Base-by-base conservation (phyloP, 2,888 invertebrate species). In the Aporophyla nigra region DNA sequence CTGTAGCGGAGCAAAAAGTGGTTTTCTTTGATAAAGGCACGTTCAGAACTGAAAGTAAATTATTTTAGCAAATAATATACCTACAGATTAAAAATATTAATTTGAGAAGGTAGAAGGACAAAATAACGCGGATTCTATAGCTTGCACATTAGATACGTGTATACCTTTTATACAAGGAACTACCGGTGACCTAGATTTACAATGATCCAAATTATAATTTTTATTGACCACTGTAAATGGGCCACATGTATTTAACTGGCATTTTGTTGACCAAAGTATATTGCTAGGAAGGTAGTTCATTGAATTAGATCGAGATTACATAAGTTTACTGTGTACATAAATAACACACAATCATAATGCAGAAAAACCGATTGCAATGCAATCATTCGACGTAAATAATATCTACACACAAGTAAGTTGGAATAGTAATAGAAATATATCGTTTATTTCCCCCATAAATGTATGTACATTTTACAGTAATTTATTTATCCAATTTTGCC, bases 221-320 rank as follows among this genome's bases (percentile, higher is more conserved):
- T 6, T 46, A 19, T 46, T 5, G 2, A 6, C 21, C 7, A 10
- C 70, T 70, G 21, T 5, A 70, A 66, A 46, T 24, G 9, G 19
- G 5, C 2, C 19, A 27, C 12, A 14, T 56, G 14, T 49, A 24
- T 40, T 70, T 70, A 5, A 51, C 14, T 69, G 19, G 40, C n/a
- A 5, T n/a, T 33, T n/a, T 16, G 7, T 49, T 54, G 16, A 33
- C n/a, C 21, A 12, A 74, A 49, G 58, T 21, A 7, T 33, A 51
- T 40, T 58, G 24, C 40, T 63, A 19, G 43, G 24, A 27, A 66
- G 21, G 5, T 21, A 27, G 0, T 21, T 21, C 24, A 49, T 74
- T 16, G 6, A 77, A 62, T 54, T 53, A 77, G 5, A 76, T 62
- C n/a, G 19, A n/a, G 10, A 53, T 46, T 61, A 76, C 43, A 53